A percentile compares a stretch with the other conserved stretches of the same genome.
Conservation (phyloP, 2,113 vertebrate genomes). For the Planiliza haematocheilus region DNA sequence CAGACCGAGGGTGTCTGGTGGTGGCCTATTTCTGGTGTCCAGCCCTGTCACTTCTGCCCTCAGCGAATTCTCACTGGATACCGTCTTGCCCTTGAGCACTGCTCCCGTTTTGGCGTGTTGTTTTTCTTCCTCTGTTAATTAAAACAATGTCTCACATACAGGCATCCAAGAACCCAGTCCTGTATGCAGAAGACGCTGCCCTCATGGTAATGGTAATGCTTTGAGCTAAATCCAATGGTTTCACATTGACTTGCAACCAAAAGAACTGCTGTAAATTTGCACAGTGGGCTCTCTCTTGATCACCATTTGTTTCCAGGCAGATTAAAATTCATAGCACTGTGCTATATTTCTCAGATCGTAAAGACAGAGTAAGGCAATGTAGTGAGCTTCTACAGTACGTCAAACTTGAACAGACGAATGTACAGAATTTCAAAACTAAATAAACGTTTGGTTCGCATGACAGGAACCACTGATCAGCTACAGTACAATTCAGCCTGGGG, state of each 20-base stretch:
- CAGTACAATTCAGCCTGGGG: neutral
- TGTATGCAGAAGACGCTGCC: conserved; percentile 23
- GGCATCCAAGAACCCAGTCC: conserved; percentile 14
- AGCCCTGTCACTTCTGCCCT: conserved; percentile 31
- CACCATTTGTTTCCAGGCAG: conserved; percentile 18
- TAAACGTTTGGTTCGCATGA: neutral
- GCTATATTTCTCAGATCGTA: conserved; percentile 27
- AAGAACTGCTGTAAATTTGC: conserved; percentile 39
- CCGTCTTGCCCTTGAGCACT: conserved; percentile 56
- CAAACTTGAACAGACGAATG: conserved; percentile 10
- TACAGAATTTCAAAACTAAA: no score
- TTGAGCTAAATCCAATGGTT: conserved; percentile 38
- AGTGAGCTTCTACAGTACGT: conserved; percentile 12
- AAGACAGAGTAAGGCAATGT: conserved; percentile 14
- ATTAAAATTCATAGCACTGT: conserved; percentile 29
- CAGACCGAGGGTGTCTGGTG: conserved; percentile 40
- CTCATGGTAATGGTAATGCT: conserved; percentile 28
- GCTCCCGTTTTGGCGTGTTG: conserved; percentile 39
- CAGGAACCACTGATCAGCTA: neutral
- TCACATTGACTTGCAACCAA: conserved; percentile 42
- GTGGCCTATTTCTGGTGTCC: conserved; percentile 70
- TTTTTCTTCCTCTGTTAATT: conserved; percentile 44
- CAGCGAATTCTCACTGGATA: conserved; percentile 19
- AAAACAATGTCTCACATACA: conserved; percentile 49
- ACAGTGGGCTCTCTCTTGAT: conserved; percentile 29